Conservation (phyloP, 2,113 vertebrate species). For the Rhadina sibilatrix region DNA sequence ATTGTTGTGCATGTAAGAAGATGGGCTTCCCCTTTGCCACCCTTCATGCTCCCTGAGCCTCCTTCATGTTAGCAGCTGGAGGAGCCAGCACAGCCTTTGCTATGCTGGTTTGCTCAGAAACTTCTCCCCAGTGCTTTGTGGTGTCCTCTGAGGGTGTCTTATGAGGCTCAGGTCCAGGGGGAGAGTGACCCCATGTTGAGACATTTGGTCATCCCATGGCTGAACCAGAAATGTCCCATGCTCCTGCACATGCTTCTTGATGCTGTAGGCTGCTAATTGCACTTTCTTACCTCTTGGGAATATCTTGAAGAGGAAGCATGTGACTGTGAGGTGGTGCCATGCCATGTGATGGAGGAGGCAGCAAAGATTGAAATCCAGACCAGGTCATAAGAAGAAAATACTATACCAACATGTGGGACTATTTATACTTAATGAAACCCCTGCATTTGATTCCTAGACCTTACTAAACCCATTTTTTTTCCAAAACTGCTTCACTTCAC, state of each 20-base stretch:
- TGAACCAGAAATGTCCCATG: not conserved
- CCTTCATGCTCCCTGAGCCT: not conserved
- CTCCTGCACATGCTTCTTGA: not conserved
- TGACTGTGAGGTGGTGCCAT: not conserved
- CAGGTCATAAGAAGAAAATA: not conserved
- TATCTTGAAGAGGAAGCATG: not conserved
- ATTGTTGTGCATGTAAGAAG: not conserved
- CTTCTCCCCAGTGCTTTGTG: not conserved
- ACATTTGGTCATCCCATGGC: not conserved
- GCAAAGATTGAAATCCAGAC: not conserved
- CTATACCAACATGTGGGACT: accelerated
- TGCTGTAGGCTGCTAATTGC: not conserved
- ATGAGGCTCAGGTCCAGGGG: not conserved
- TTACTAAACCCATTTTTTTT: not conserved
- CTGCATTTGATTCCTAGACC: not conserved
- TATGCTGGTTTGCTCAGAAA: not conserved
- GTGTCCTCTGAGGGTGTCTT: not conserved
- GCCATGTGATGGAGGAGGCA: not conserved
- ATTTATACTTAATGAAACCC: not conserved
- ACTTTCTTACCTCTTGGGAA: not conserved
- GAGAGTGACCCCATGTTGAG: not conserved
- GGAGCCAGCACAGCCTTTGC: accelerated
- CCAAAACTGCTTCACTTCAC: not conserved
- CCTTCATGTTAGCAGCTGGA: accelerated
- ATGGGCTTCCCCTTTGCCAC: not conserved